Evolutionary conservation across 1,140 invertebrate species (phyloP).

Genomic region (Dendroctonus valens): DNA sequence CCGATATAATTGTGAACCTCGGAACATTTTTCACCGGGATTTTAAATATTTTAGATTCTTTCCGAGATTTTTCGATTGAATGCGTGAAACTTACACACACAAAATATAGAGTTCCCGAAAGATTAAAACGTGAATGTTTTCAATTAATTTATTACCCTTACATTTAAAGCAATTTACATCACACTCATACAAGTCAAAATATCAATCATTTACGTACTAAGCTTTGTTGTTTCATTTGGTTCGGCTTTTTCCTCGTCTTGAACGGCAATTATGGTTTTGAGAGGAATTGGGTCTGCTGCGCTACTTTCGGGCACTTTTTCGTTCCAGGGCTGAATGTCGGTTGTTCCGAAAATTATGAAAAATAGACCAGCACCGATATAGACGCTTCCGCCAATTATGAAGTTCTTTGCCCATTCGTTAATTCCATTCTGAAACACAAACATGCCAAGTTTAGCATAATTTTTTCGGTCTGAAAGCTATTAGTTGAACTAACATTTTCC

Average conservation of each 20-base stretch:
- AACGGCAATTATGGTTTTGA: slow-evolving; percentile 18
- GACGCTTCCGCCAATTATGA: slow-evolving; percentile 58
- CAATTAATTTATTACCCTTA: no score
- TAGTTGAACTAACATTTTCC: slow-evolving; percentile 55
- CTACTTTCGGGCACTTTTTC: slow-evolving; percentile 11
- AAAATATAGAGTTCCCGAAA: no score
- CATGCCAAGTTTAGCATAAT: background rate
- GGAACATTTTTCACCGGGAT: no score
- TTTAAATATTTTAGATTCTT: no score
- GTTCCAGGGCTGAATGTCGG: slow-evolving; percentile 53
- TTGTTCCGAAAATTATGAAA: slow-evolving; percentile 55
- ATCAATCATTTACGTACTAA: slow-evolving; percentile 9
- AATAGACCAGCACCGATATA: slow-evolving; percentile 55
- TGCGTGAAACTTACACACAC: no score
- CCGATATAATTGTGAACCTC: no score
- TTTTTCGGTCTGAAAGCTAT: background rate
- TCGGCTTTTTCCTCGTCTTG: slow-evolving; percentile 8
- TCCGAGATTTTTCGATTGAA: no score
- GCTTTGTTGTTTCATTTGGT: slow-evolving; percentile 21
- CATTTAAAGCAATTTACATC: no score
- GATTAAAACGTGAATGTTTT: no score
- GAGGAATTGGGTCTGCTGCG: slow-evolving; percentile 10
- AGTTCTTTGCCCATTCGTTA: slow-evolving; percentile 60
- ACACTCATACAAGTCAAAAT: no score
- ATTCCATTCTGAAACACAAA: slow-evolving; percentile 54